These are phyloP conservation scores for Dryas iulia DNA, from an alignment of 1,140 invertebrate species.

Conservation along the genomic window DNA sequence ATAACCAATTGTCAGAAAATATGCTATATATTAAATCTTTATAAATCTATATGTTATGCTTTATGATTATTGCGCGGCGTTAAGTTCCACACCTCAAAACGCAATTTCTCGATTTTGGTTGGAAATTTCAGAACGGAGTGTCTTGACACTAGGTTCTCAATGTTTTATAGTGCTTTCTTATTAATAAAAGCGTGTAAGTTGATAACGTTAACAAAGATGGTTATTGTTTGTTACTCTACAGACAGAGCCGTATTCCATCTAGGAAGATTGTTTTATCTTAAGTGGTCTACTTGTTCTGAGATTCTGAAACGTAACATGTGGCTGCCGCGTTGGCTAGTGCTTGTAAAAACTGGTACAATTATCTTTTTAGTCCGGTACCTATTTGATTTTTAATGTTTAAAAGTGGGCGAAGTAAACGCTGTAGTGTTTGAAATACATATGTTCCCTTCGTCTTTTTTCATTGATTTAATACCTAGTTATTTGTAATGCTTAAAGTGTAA, in stretches of 20 bases:
- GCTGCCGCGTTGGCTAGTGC: neutral
- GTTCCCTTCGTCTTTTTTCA: neutral
- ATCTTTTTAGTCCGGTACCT: neutral
- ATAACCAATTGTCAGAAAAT: too few relatives aligned
- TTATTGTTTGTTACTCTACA: conserved; percentile 20
- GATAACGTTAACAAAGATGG: conserved; percentile 11
- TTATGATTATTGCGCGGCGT: too few relatives aligned
- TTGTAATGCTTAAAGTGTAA: neutral
- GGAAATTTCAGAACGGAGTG: too few relatives aligned
- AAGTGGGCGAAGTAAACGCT: neutral
- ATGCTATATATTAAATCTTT: too few relatives aligned
- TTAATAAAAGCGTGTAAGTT: conserved; percentile 2
- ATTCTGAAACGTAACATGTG: conserved; percentile 8
- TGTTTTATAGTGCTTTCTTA: too few relatives aligned
- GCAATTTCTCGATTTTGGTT: too few relatives aligned
- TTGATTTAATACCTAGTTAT: neutral
- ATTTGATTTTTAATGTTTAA: neutral
- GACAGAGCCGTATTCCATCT: conserved; percentile 14
- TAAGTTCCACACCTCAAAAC: too few relatives aligned
- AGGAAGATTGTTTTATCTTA: conserved; percentile 15
- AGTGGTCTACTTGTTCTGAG: conserved; percentile 10
- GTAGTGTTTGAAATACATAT: neutral
- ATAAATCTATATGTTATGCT: too few relatives aligned
- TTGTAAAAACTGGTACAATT: neutral
- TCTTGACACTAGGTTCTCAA: too few relatives aligned